Conservation (phyloP, 2,113 vertebrate genomes). For the Pseudorasbora parva region DNA sequence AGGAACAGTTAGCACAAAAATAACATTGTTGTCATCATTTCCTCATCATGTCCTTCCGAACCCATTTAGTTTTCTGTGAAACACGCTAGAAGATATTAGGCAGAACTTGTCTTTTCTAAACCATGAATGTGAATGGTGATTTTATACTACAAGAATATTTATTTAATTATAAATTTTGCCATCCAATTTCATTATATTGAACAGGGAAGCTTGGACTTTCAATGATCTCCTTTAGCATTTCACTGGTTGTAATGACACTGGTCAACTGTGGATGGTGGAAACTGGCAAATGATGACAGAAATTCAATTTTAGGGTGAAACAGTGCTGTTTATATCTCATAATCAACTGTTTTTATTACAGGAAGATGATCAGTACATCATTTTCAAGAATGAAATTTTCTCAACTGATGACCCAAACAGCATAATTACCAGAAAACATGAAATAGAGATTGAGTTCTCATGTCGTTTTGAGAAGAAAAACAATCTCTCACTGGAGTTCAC, state of each 20-base stretch:
- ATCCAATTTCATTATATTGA: too few relatives aligned
- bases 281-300: too few relatives aligned
- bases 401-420: neutral
- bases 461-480: slow-evolving; percentile 70
- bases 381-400: slow-evolving; percentile 73
- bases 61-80: neutral
- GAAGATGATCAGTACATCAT: slow-evolving; percentile 65
- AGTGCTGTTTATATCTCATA: neutral
- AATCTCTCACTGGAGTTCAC: slow-evolving; percentile 64
- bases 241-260: neutral
- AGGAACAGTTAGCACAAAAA: neutral
- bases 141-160: too few relatives aligned
- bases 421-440: slow-evolving; percentile 71
- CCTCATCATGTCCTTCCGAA: neutral
- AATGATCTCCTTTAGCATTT: too few relatives aligned
- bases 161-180: too few relatives aligned
- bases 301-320: too few relatives aligned
- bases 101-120: neutral
- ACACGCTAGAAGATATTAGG: neutral
- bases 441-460: slow-evolving; percentile 69
- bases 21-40: neutral
- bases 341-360: slow-evolving; percentile 51
- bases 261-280: too few relatives aligned
- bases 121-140: neutral
- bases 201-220: neutral